Conservation (phyloP, 2,797 vertebrate species). For the Salarias fasciatus region DNA sequence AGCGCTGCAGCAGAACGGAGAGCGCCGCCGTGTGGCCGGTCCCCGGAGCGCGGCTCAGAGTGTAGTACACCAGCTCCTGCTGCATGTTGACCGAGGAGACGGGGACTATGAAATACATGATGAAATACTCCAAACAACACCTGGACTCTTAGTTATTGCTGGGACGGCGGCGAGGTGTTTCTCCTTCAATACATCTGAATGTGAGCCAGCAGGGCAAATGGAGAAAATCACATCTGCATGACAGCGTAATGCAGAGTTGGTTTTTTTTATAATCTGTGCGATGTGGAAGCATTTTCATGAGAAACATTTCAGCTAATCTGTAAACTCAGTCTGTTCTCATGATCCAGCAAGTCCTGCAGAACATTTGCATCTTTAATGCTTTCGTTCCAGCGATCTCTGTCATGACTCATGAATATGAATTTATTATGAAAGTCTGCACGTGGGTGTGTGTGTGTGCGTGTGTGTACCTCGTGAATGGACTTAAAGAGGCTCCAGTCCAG, state of each 20-base stretch:
- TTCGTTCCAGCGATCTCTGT: conserved; percentile 26
- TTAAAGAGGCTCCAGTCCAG: conserved; percentile 98
- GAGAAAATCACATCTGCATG: background rate
- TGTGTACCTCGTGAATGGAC: conserved; percentile 92
- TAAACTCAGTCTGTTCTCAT: conserved; percentile 23
- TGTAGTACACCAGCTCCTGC: conserved; percentile 98
- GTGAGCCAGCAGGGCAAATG: too few species aligned
- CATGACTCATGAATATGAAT: conserved; percentile 38
- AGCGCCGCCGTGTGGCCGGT: conserved; percentile 90
- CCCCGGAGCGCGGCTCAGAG: conserved; percentile 90
- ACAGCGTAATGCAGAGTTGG: too few species aligned
- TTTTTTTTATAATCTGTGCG: background rate
- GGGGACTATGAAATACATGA: background rate
- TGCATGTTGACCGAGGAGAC: conserved; percentile 63
- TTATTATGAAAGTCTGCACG: conserved; percentile 18
- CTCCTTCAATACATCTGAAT: too few species aligned
- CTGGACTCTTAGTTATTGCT: too few species aligned
- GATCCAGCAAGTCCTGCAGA: conserved; percentile 24
- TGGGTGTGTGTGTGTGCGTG: conserved; percentile 12
- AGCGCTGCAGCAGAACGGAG: conserved; percentile 93
- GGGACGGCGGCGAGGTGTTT: too few species aligned
- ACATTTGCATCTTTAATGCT: conserved; percentile 48
- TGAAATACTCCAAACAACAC: too few species aligned
- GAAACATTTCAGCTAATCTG: conserved; percentile 21
- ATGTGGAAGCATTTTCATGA: conserved; percentile 6